Evolutionary conservation across 2,113 vertebrate genomes (phyloP), one percentile per base, ranked within the genome.

Genomic region (Eolophus roseicapilla): DNA sequence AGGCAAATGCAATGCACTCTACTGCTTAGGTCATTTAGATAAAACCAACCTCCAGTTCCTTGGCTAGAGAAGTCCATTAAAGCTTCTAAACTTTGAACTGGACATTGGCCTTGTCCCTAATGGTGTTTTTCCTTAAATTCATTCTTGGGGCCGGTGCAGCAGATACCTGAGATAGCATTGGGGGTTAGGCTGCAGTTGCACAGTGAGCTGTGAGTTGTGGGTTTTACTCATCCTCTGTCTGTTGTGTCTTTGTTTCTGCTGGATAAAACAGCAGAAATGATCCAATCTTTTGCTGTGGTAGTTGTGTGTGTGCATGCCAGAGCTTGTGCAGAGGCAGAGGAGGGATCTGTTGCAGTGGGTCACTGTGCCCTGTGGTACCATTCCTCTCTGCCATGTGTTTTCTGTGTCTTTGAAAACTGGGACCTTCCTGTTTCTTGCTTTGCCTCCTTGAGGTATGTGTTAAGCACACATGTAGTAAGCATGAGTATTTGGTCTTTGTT

Each of bases 321-420:
- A 81, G 31, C 28, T 90, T 53, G 53, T 67, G 64, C 29, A 68
- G 52, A 57, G 37, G 53, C 59, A 74, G 46, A 82, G 35, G 35
- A 75, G 16, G 47, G 29, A 29, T 70, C 37, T 73, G 24, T 46
- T 95, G 35, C 0, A 2, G n/a, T 53, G 41, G 9, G 13, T 86
- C 1, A 0, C 37, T 8, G 7, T 80, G 47, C 19, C 23, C 11
- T 7, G 6, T 67, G 46, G 46, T 62, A 43, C 37, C 1, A 0
- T 53, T 90, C 16, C 15, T 11, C 64, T 86, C 73, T 89, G 29
- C n/a, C 4, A 7, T 8, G 6, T 53, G 5, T 46, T 83, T 88
- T 83, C 68, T 86, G 62, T 77, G 59, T 43, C 55, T 90, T 68
- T 84, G 55, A 43, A 33, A 83, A 86, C 53, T n/a, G 44, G 31